phyloP scores from a whole-genome alignment of 2,888 invertebrate species.

The Loripinus fragilis region DNA sequence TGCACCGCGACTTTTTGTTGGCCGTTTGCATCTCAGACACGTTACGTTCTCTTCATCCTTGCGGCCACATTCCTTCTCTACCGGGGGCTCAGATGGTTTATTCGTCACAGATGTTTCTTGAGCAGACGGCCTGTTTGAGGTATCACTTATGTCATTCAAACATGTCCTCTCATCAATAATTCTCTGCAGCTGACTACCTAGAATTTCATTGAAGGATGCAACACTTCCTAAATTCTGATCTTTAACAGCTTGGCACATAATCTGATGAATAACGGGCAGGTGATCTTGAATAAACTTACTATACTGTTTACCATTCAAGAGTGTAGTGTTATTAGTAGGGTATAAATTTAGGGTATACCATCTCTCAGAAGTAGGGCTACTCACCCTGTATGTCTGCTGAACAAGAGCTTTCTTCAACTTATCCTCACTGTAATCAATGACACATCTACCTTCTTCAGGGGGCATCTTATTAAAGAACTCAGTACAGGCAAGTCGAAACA shows the following conservation, averaged over 20 bases:
- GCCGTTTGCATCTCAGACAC: background rate
- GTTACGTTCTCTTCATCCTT: background rate
- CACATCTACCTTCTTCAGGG: background rate
- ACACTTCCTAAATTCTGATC: background rate
- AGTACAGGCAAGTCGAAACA: background rate
- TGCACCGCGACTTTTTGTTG: background rate
- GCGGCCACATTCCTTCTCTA: background rate
- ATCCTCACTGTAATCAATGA: background rate
- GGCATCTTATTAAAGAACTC: background rate
- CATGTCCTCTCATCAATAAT: background rate
- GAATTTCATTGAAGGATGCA: background rate
- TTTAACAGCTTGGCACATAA: background rate
- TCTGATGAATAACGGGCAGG: background rate
- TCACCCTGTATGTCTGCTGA: background rate
- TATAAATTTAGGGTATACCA: background rate
- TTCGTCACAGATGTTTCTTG: background rate
- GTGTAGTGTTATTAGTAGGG: background rate
- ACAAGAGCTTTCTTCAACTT: background rate
- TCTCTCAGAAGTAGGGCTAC: background rate
- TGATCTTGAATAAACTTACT: background rate
- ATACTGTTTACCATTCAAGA: background rate
- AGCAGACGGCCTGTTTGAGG: too few relatives aligned
- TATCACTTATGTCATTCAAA: too few relatives aligned
- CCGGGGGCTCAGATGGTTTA: background rate
- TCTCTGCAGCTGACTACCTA: background rate